Conservation (phyloP, 2,113 vertebrate species). For the Percina caprodes region DNA sequence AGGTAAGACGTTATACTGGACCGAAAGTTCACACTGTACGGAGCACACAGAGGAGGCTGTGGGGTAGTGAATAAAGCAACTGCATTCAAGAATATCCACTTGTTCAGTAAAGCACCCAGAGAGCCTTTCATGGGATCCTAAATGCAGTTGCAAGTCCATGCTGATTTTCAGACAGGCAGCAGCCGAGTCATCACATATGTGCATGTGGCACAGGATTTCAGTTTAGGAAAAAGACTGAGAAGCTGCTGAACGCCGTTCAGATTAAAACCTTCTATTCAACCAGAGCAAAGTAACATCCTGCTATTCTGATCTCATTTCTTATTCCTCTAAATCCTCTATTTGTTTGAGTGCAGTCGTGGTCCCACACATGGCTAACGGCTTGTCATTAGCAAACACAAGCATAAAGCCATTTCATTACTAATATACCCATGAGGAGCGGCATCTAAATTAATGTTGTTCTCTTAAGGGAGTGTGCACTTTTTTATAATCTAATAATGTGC, state of each 20-base stretch:
- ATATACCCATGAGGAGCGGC: constrained; percentile 34
- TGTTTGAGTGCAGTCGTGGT: background rate
- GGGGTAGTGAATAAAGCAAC: constrained; percentile 27
- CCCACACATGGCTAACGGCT: constrained; percentile 16
- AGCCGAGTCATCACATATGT: constrained; percentile 45
- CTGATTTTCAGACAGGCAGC: constrained; percentile 24
- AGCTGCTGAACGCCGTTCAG: constrained; percentile 14
- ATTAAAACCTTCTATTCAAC: constrained; percentile 16
- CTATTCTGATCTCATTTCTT: constrained; percentile 16
- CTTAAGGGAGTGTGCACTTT: background rate
- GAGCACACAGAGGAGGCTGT: background rate
- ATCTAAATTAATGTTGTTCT: constrained; percentile 28
- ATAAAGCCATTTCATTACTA: constrained; percentile 7
- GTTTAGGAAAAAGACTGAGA: constrained; percentile 10
- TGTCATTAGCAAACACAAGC: constrained; percentile 26
- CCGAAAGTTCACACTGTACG: constrained; percentile 14
- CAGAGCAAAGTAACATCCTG: background rate
- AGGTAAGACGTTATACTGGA: constrained; percentile 29
- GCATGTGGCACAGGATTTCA: constrained; percentile 21
- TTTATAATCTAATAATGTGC: constrained; percentile 12
- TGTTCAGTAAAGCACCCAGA: constrained; percentile 24
- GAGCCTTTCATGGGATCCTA: constrained; percentile 5
- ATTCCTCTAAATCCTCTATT: constrained; percentile 8
- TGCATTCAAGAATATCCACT: constrained; percentile 36
- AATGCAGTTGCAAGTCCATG: constrained; percentile 34